phyloP scores from a whole-genome alignment of 1,140 invertebrate genomes.

The Neodiprion fabricii region DNA sequence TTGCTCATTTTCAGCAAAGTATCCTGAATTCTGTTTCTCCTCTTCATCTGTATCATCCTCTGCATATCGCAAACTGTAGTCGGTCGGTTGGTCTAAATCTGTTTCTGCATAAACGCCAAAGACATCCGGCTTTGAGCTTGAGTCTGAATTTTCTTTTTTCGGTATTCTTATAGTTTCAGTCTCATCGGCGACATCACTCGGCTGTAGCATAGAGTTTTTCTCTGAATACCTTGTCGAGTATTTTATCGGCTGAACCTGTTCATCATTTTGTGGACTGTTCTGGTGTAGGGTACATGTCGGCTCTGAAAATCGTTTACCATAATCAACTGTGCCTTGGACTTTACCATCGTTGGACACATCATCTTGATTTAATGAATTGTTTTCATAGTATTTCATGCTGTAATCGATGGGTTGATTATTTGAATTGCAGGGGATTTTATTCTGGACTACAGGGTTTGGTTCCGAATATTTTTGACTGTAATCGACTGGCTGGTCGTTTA shows the following conservation, averaged over 20 bases:
- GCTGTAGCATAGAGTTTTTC: background rate
- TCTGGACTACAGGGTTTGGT: conserved; percentile 29
- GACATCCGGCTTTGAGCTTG: conserved; percentile 39
- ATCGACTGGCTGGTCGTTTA: conserved; percentile 48
- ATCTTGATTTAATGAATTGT: conserved; percentile 37
- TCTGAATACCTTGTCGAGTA: background rate
- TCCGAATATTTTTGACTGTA: conserved; percentile 53
- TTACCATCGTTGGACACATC: background rate
- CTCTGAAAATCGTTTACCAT: background rate
- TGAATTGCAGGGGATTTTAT: conserved; percentile 28
- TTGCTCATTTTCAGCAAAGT: conserved; percentile 54
- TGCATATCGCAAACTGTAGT: conserved; percentile 86
- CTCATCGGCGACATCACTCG: background rate
- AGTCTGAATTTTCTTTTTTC: background rate
- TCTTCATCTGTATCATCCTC: conserved; percentile 78
- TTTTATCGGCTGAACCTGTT: background rate
- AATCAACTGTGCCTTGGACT: background rate
- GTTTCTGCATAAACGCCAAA: conserved; percentile 77
- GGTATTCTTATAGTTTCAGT: background rate
- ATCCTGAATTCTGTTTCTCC: conserved; percentile 60
- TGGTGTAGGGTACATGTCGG: background rate
- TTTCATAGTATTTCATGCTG: conserved; percentile 28
- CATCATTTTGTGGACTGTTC: background rate
- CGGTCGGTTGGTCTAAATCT: conserved; percentile 88
- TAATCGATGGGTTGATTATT: conserved; percentile 18